phyloP scores from a whole-genome alignment of 2,888 invertebrate genomes.

The Imbricaverruca yamaguchii region DNA sequence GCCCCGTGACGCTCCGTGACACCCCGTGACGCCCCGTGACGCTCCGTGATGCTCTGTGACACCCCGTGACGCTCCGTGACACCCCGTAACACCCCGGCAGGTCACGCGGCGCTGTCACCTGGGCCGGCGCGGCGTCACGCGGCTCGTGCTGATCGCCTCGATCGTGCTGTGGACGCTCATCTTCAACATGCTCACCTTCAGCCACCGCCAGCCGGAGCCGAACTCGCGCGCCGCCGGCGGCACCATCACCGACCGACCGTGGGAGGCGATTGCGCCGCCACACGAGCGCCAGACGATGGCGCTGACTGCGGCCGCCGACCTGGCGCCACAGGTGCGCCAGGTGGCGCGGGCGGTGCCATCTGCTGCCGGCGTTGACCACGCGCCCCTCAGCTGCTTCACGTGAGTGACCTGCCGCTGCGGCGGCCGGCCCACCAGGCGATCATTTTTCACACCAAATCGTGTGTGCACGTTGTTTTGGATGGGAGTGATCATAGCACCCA shows the following conservation, averaged over 20 bases:
- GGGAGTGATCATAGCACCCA: too few relatives aligned
- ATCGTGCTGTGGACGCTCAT: background rate
- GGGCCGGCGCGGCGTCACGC: background rate
- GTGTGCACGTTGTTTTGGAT: too few relatives aligned
- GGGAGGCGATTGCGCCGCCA: background rate
- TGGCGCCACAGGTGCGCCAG: too few relatives aligned
- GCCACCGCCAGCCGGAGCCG: background rate
- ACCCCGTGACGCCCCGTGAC: too few relatives aligned
- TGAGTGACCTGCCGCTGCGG: background rate
- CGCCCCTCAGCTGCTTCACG: conserved; percentile 12
- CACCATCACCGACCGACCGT: background rate
- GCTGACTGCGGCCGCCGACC: background rate
- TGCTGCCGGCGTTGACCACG: background rate
- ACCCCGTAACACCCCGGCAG: background rate
- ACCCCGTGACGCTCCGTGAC: too few relatives aligned
- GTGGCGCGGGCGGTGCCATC: background rate
- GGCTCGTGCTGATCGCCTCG: background rate
- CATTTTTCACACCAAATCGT: too few relatives aligned
- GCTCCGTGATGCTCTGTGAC: too few relatives aligned
- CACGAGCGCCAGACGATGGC: background rate
- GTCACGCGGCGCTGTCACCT: background rate
- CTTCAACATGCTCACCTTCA: background rate
- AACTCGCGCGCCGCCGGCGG: background rate
- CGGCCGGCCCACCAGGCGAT: too few relatives aligned
- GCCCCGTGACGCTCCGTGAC: too few relatives aligned